Evolutionary conservation across 2,797 vertebrate species (phyloP).

Genomic region (Stomatorhinus walkeri): DNA sequence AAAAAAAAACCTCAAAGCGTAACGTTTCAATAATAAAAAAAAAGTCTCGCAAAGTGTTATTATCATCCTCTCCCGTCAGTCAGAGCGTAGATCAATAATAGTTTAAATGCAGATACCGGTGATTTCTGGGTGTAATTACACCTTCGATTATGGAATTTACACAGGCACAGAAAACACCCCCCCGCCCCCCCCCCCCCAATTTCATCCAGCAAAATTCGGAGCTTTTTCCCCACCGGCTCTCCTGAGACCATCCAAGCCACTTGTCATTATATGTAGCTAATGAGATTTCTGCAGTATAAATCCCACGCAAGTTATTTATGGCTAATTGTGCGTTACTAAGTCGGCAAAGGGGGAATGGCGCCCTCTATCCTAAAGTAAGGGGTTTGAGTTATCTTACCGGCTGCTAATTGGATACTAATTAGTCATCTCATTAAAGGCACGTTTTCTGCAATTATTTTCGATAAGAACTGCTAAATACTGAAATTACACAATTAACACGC

Average conservation of each 20-base stretch:
- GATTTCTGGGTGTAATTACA: not conserved
- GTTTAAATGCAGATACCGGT: not conserved
- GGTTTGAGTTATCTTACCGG: not conserved
- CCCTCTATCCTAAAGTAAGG: constrained; percentile 8
- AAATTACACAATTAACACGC: constrained; percentile 15
- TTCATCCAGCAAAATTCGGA: not conserved
- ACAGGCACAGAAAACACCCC: not conserved
- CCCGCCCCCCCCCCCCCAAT: not conserved
- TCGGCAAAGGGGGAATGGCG: not conserved
- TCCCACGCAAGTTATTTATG: not conserved
- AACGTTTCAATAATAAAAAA: not conserved
- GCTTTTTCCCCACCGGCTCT: not conserved
- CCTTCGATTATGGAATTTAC: not conserved
- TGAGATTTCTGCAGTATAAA: constrained; percentile 10
- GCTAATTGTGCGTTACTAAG: constrained; percentile 16
- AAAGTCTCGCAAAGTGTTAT: not conserved
- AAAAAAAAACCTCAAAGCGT: not conserved
- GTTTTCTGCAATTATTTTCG: constrained; percentile 16
- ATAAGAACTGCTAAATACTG: constrained; percentile 9
- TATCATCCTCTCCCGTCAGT: not conserved
- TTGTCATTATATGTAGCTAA: constrained; percentile 13
- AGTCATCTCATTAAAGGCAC: constrained; percentile 20
- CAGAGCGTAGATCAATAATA: not conserved
- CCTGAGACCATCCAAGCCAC: not conserved
- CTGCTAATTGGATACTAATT: constrained; percentile 16